A percentile compares a stretch with the other conserved stretches of the same genome.
Evolutionary conservation across 2,797 vertebrate species (phyloP).

Genomic region (Rachycentron canadum): DNA sequence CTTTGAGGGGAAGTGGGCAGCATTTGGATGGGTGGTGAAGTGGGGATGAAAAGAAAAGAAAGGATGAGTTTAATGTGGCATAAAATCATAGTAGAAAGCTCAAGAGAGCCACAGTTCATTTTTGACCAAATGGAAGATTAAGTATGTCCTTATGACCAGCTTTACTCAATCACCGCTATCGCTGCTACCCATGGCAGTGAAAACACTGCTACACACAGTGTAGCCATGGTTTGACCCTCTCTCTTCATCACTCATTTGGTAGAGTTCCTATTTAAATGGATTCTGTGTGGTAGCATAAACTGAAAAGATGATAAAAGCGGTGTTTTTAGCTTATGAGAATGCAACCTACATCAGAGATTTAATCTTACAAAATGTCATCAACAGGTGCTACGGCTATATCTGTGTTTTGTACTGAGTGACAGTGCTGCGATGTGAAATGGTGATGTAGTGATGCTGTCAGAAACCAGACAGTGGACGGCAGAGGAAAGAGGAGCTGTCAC

Average conservation of each 20-base stretch:
- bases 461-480: constrained; percentile 1
- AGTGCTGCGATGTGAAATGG: constrained; percentile 2
- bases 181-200: constrained; percentile 26
- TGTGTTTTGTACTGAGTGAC: neutral
- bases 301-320: neutral
- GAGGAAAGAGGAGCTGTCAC: constrained; percentile 7
- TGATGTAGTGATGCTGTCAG: constrained; percentile 18
- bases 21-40: neutral
- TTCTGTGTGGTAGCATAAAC: neutral
- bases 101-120: constrained; percentile 7
- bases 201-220: no score
- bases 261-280: neutral
- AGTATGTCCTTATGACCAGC: constrained; percentile 17
- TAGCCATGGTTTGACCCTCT: constrained; percentile 7
- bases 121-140: constrained; percentile 28
- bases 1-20: neutral
- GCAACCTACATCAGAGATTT: neutral
- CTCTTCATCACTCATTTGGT: constrained; percentile 1
- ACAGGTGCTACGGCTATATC: neutral
- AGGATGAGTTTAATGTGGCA: neutral
- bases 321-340: neutral
- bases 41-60: neutral
- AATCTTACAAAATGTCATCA: constrained; percentile 28
- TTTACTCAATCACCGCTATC: constrained; percentile 25
- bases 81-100: constrained; percentile 7